These are phyloP conservation scores for Cyprinodon diabolis DNA, from an alignment of 2,797 vertebrate genomes.

Conservation along the genomic window DNA sequence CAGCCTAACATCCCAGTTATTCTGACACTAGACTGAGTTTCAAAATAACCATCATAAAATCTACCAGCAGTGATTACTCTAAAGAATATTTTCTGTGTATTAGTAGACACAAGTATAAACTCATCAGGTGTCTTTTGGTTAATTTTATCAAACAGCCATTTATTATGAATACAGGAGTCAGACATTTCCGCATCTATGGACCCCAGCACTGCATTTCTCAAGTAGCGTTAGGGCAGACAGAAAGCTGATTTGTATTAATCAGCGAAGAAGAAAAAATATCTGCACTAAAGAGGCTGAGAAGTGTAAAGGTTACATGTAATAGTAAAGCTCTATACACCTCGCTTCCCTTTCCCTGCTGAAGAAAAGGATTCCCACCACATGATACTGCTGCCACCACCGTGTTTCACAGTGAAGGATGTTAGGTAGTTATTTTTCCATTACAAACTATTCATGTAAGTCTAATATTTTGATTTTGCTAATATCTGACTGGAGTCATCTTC, in stretches of 20 bases:
- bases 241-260: conserved; percentile 23
- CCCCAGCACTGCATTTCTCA: conserved; percentile 14
- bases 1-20: neutral
- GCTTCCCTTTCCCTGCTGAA: neutral
- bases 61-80: conserved; percentile 27
- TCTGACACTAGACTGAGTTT: conserved; percentile 13
- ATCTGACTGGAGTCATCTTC: neutral
- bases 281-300: neutral
- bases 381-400: neutral
- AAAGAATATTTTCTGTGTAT: conserved; percentile 10
- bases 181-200: conserved; percentile 28
- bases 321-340: neutral
- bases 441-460: neutral
- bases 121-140: conserved; percentile 7
- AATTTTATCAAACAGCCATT: conserved; percentile 32
- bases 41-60: conserved; percentile 36
- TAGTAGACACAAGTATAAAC: conserved; percentile 25
- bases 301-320: neutral
- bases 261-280: conserved; percentile 12
- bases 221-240: conserved; percentile 15
- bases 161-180: conserved; percentile 45
- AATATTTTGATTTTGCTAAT: neutral
- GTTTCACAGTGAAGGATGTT: neutral
- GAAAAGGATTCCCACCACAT: neutral
- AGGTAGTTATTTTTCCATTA: neutral